Conservation (phyloP, 2,113 vertebrate species). For the Percopsis transmontana region DNA sequence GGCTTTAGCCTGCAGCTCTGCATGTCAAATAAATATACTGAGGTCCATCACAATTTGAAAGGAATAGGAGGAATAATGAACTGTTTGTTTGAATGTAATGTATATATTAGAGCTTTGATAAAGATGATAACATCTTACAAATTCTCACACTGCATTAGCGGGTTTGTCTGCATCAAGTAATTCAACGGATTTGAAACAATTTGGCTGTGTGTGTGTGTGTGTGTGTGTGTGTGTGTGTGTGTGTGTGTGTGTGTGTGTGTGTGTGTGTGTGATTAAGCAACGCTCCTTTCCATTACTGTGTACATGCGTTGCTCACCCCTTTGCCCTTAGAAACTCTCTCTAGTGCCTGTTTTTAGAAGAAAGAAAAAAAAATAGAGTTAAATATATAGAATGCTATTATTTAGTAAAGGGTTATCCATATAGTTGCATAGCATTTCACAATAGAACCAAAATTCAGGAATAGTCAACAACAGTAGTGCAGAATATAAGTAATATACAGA, state of each 20-base stretch:
- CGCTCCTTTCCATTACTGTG: too few species aligned
- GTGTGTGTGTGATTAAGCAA: too few species aligned
- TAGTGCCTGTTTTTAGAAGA: conserved; percentile 64
- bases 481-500: too few species aligned
- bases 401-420: not conserved
- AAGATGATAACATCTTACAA: conserved; percentile 13
- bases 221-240: too few species aligned
- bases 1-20: conserved; percentile 34
- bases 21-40: conserved; percentile 48
- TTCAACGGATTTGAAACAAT: conserved; percentile 8
- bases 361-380: not conserved
- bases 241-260: too few species aligned
- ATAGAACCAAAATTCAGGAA: too few species aligned
- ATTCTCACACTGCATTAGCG: not conserved
- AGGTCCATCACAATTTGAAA: conserved; percentile 33
- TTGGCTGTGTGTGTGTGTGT: too few species aligned
- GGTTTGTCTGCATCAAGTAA: conserved; percentile 4
- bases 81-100: conserved; percentile 23
- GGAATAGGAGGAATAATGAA: conserved; percentile 40
- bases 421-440: not conserved
- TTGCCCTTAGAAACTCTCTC: conserved; percentile 76
- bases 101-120: not conserved
- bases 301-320: conserved; percentile 67
- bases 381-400: not conserved
- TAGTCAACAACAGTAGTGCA: too few species aligned